Conservation (phyloP, 1,140 invertebrate genomes). For the Copidosoma floridanum region DNA sequence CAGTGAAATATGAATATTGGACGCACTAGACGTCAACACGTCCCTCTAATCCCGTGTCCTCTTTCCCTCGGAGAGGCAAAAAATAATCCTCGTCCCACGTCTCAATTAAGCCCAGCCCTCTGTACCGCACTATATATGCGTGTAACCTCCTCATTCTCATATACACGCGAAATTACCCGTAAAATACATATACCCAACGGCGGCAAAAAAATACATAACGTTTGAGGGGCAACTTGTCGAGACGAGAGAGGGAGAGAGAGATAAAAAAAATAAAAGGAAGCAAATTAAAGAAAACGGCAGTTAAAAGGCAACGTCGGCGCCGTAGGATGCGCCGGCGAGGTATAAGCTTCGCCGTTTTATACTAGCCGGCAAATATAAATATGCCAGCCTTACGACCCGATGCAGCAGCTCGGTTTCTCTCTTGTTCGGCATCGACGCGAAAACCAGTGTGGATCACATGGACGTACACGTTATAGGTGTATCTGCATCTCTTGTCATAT, state of each 20-base stretch:
- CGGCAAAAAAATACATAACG: neutral
- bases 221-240: neutral
- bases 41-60: too few relatives aligned
- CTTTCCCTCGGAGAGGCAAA: neutral
- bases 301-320: conserved; percentile 6
- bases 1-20: conserved; percentile 4
- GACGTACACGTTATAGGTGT: too few relatives aligned
- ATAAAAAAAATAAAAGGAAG: neutral
- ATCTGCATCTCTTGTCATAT: too few relatives aligned
- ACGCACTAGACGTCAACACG: neutral
- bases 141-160: too few relatives aligned
- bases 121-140: neutral
- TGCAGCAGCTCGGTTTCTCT: too few relatives aligned
- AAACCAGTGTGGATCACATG: too few relatives aligned
- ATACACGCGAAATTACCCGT: neutral
- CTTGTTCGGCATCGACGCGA: conserved; percentile 6
- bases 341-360: conserved; percentile 48
- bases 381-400: conserved; percentile 45
- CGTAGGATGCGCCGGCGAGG: conserved; percentile 15
- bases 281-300: neutral
- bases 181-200: too few relatives aligned
- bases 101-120: conserved; percentile 17
- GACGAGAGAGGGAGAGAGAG: neutral
- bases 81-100: neutral
- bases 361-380: conserved; percentile 41